phyloP scores from a whole-genome alignment of 2,888 invertebrate species.

The Drosophila seclusa region DNA sequence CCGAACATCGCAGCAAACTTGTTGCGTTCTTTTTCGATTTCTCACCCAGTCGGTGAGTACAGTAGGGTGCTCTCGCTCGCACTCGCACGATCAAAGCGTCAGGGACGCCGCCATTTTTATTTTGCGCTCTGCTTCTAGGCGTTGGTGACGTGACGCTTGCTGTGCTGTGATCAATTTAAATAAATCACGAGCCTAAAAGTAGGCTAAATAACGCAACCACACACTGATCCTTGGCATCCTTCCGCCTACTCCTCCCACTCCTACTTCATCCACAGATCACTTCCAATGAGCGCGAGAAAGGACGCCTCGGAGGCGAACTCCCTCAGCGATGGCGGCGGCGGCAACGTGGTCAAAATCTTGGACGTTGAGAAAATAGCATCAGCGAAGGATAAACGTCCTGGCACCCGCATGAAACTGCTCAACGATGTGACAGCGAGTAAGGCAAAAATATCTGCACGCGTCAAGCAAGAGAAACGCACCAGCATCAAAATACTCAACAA shows the following conservation, averaged over 20 bases:
- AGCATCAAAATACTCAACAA: conserved; percentile 70
- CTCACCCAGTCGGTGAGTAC: conserved; percentile 10
- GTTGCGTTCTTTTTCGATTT: conserved; percentile 52
- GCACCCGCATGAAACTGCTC: conserved; percentile 64
- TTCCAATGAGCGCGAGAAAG: conserved; percentile 58
- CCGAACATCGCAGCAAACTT: conserved; percentile 44
- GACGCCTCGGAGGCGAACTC: conserved; percentile 27
- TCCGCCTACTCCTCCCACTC: not conserved
- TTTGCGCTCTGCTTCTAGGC: conserved; percentile 73
- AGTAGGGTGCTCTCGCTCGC: conserved; percentile 63
- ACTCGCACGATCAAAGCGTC: conserved; percentile 22
- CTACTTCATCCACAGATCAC: not conserved
- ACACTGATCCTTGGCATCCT: conserved; percentile 58
- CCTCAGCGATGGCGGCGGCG: not conserved
- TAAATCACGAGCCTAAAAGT: conserved; percentile 72
- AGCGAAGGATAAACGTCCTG: conserved; percentile 45
- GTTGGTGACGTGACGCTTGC: conserved; percentile 74
- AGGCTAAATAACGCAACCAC: conserved; percentile 45
- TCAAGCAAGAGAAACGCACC: conserved; percentile 59
- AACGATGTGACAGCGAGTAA: conserved; percentile 45
- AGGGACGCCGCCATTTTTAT: conserved; percentile 68
- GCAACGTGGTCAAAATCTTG: conserved; percentile 63
- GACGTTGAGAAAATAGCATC: conserved; percentile 58
- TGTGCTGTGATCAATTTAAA: conserved; percentile 50
- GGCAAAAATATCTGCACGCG: conserved; percentile 5